Percentiles rank a stretch among this genome's conserved stretches.
Conservation (phyloP, 1,140 invertebrate species). For the Campoletis sonorensis region DNA sequence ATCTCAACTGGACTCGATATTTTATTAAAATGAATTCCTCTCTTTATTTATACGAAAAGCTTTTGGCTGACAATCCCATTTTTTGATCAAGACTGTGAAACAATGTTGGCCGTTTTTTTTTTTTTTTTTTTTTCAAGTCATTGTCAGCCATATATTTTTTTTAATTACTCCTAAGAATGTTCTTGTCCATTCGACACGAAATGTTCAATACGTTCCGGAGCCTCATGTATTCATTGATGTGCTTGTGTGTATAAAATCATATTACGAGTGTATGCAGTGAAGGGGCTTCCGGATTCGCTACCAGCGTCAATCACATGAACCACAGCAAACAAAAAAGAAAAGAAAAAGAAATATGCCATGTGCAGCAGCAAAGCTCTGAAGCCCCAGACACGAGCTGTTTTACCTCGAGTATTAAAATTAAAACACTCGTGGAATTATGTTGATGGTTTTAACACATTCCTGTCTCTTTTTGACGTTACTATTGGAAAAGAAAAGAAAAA, state of each 20-base stretch:
- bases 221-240: background rate
- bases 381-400: background rate
- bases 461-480: background rate
- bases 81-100: too few species aligned
- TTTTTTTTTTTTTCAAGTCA: too few species aligned
- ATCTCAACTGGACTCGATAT: too few species aligned
- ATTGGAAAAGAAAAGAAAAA: background rate
- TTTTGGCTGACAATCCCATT: too few species aligned
- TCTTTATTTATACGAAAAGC: too few species aligned
- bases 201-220: background rate
- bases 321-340: background rate
- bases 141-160: too few species aligned
- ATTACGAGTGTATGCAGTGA: background rate
- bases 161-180: too few species aligned
- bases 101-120: too few species aligned
- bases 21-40: too few species aligned
- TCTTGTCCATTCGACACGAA: too few species aligned
- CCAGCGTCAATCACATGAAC: background rate
- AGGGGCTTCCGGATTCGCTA: constrained; percentile 8
- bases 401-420: background rate
- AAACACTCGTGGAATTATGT: background rate
- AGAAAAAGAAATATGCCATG: background rate
- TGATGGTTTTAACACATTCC: background rate
- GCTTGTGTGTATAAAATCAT: background rate
- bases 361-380: constrained; percentile 1